Conservation (phyloP, 2,797 vertebrate species). For the Chelon auratus region DNA sequence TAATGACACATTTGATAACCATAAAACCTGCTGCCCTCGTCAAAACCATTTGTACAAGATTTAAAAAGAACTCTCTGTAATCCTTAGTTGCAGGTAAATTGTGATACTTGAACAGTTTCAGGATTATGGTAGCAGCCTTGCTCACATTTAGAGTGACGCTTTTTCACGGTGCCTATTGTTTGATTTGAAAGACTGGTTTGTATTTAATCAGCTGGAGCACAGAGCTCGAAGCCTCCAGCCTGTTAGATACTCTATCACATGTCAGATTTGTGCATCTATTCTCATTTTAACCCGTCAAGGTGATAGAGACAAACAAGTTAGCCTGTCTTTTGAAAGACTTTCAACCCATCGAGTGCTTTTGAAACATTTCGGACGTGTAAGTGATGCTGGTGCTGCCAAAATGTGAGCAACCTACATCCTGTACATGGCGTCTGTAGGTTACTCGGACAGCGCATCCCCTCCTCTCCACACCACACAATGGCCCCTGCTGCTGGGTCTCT, state of each 20-base stretch:
- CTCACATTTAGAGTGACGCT: too few relatives aligned
- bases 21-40: too few relatives aligned
- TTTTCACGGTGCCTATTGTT: too few relatives aligned
- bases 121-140: too few relatives aligned
- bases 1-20: too few relatives aligned
- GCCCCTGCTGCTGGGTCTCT: constrained; percentile 28
- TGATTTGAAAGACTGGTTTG: too few relatives aligned
- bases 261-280: constrained; percentile 34
- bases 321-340: constrained; percentile 35
- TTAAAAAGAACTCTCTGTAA: too few relatives aligned
- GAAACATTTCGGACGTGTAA: constrained; percentile 21
- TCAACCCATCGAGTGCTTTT: constrained; percentile 13
- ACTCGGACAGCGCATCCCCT: constrained; percentile 24
- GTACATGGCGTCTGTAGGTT: constrained; percentile 24
- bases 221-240: neutral
- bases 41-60: too few relatives aligned
- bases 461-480: constrained; percentile 17
- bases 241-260: constrained; percentile 1
- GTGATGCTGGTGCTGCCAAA: constrained; percentile 5
- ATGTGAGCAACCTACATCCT: constrained; percentile 19
- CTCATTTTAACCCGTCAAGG: constrained; percentile 8
- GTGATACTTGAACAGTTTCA: too few relatives aligned
- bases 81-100: too few relatives aligned
- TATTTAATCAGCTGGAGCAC: neutral
- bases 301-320: constrained; percentile 21